A percentile compares a stretch with the other conserved stretches of the same genome.
phyloP scores from a whole-genome alignment of 2,113 vertebrate genomes.

The Rhombomys opimus region DNA sequence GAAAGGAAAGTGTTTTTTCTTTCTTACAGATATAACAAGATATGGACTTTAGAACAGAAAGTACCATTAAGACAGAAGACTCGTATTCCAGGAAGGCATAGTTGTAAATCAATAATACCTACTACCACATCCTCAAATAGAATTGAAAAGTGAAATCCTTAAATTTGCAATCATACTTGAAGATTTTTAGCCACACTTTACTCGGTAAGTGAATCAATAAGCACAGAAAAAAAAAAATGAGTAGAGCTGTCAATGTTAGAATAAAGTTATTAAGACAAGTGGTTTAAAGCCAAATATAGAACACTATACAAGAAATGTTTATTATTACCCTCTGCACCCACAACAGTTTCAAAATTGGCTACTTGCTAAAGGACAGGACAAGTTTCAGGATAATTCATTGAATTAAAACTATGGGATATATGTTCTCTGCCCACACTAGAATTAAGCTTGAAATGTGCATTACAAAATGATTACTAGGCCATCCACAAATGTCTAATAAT shows the following conservation, averaged over 20 bases:
- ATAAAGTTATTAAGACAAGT: neutral
- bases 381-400: neutral
- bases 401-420: neutral
- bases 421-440: neutral
- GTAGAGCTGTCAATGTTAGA: neutral
- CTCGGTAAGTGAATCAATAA: neutral
- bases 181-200: neutral
- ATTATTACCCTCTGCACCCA: neutral
- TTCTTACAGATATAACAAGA: neutral
- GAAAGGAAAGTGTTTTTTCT: neutral
- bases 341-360: neutral
- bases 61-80: neutral
- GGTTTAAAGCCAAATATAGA: neutral
- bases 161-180: neutral
- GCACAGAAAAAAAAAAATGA: neutral
- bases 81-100: neutral
- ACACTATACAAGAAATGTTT: neutral
- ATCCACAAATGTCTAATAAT: neutral
- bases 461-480: neutral
- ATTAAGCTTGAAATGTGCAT: neutral
- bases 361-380: neutral
- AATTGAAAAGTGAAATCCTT: neutral
- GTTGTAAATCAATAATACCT: neutral
- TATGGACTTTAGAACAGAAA: neutral
- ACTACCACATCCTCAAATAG: neutral